Evolutionary conservation across 2,113 vertebrate species (phyloP), one percentile per base, ranked within the genome.

Genomic region (Corvus moneduloides): DNA sequence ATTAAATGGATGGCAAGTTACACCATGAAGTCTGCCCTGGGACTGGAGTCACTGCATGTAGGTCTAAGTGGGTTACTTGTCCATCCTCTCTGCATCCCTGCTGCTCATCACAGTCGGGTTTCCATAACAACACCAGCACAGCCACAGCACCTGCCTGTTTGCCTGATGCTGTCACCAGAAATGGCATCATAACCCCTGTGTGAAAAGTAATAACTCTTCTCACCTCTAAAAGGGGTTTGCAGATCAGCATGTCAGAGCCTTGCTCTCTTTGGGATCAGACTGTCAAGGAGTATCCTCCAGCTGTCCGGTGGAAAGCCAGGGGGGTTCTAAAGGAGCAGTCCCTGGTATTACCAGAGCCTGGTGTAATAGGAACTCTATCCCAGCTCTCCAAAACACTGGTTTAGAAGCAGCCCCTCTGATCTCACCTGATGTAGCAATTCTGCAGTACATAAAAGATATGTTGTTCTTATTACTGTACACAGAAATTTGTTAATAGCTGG

Each of bases 161-260:
- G 7, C 49, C 63, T 84, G 44, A 55, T 2, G 3, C 46, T n/a
- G 10, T 33, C 73, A 56, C 18, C 59, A 88, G 58, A 64, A 71
- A 55, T 0, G 0, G 69, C 64, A 71, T 8, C 11, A 4, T 37
- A 43, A 43, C 28, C 0, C 0, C 19, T 11, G 30, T 5, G n/a
- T 28, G 51, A 82, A 75, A 93, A 44, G 32, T 14, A 59, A 18
- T 39, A 59, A 59, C 35, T 55, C 48, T 58, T 69, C 33, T 71
- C 48, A 32, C 30, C 24, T 84, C 68, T 59, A 32, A 69, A 88
- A 83, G 9, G 33, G 13, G 9, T 64, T 76, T 72, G 8, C 26
- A 54, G 27, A 35, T 84, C 37, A 67, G 39, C 26, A 27, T 1
- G 8, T 46, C 51, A 81, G 72, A 76, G 9, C 13, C 49, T 72